A percentile compares a stretch with the other conserved stretches of the same genome.
These are phyloP conservation scores for Eubasilissa regina DNA, from an alignment of 1,140 invertebrate species.

Conservation along the genomic window DNA sequence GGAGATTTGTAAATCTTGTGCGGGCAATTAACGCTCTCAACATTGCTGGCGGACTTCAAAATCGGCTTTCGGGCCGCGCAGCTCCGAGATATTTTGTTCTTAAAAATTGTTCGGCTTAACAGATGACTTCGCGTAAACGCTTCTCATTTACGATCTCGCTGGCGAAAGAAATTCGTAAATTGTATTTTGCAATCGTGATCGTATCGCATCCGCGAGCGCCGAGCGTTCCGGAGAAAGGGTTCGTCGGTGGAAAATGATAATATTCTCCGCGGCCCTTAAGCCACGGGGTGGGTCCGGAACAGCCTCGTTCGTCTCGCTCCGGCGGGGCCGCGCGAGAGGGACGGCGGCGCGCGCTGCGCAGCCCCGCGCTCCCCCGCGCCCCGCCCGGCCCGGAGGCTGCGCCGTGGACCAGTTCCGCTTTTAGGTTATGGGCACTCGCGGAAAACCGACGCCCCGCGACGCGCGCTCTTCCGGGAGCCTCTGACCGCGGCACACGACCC, in stretches of 20 bases:
- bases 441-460: constrained; percentile 44
- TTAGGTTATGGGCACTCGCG: constrained; percentile 55
- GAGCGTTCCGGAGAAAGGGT: too few species aligned
- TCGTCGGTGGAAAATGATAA: too few species aligned
- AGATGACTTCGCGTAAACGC: too few species aligned
- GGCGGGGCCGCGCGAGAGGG: constrained; percentile 9
- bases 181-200: too few species aligned
- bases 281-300: constrained; percentile 2
- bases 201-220: too few species aligned
- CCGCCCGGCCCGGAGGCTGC: constrained; percentile 50
- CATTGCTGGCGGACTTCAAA: too few species aligned
- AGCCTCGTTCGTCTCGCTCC: background rate
- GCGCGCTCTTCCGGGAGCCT: constrained; percentile 40
- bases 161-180: too few species aligned
- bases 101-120: too few species aligned
- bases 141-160: too few species aligned
- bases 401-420: constrained; percentile 53
- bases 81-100: too few species aligned
- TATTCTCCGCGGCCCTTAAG: constrained; percentile 9
- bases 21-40: too few species aligned
- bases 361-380: constrained; percentile 2
- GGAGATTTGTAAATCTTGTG: background rate
- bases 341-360: background rate
- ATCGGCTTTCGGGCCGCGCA: too few species aligned
- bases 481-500: constrained; percentile 6